Evolutionary conservation across 1,140 invertebrate genomes (phyloP).

Genomic region (Pemphigus obesinymphae): DNA sequence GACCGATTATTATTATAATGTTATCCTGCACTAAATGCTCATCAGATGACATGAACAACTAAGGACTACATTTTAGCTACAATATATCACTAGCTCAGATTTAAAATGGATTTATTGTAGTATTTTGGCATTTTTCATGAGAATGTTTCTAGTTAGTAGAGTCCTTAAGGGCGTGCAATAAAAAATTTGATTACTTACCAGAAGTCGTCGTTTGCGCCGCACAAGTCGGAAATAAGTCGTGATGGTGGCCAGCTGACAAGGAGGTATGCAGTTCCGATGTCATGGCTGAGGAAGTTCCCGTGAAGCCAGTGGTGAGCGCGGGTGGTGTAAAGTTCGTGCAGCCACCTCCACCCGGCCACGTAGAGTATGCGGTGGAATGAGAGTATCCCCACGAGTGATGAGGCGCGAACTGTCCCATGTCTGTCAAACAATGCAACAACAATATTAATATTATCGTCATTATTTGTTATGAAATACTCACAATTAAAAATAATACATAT

Average conservation of each 20-base stretch:
- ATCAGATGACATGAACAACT: no score
- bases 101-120: no score
- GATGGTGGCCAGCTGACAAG: not conserved
- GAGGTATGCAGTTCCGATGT: not conserved
- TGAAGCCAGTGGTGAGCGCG: constrained; percentile 10
- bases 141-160: no score
- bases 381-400: constrained; percentile 37
- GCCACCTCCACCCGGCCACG: constrained; percentile 24
- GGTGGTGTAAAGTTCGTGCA: constrained; percentile 28
- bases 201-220: not conserved
- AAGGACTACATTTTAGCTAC: no score
- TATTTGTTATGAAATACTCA: not conserved
- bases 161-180: no score
- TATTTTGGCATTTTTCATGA: no score
- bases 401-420: constrained; percentile 23
- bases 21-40: no score
- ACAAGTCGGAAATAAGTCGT: constrained; percentile 14
- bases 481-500: no score
- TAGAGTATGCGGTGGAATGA: constrained; percentile 26
- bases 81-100: no score
- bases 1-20: no score
- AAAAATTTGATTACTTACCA: not conserved
- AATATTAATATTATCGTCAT: not conserved
- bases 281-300: not conserved
- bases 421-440: not conserved